phyloP scores from a whole-genome alignment of 2,113 vertebrate species.

The Lasiurus cinereus region DNA sequence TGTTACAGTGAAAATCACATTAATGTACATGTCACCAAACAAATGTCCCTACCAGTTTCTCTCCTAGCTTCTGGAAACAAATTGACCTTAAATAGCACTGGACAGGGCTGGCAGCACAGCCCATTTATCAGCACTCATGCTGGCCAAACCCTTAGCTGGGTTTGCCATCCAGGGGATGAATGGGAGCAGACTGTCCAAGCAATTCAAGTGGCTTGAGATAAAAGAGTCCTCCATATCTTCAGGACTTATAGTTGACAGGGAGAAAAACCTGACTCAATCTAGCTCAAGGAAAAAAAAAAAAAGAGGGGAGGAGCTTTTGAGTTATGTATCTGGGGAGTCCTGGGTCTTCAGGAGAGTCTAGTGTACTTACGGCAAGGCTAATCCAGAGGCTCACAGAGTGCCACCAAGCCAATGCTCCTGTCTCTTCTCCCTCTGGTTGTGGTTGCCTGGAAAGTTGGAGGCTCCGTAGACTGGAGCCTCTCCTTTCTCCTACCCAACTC shows the following conservation, averaged over 20 bases:
- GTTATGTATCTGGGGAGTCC: neutral
- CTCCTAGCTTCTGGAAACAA: slow-evolving; percentile 8
- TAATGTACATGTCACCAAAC: neutral
- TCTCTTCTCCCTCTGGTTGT: neutral
- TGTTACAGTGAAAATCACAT: neutral
- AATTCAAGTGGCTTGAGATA: neutral
- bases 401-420: neutral
- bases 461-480: neutral
- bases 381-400: neutral
- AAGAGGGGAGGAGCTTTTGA: neutral
- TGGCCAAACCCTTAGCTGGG: neutral
- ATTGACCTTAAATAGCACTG: slow-evolving; percentile 17
- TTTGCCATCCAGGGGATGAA: slow-evolving; percentile 13
- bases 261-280: neutral
- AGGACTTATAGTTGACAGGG: neutral
- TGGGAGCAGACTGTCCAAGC: neutral
- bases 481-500: neutral
- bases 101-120: neutral
- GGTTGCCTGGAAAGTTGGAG: neutral
- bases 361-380: neutral
- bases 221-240: neutral
- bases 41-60: neutral
- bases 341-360: neutral
- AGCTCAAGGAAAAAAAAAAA: neutral
- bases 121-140: neutral